Evolutionary conservation across 2,113 vertebrate species (phyloP).

Genomic region (Mesembrinibis cayennensis): DNA sequence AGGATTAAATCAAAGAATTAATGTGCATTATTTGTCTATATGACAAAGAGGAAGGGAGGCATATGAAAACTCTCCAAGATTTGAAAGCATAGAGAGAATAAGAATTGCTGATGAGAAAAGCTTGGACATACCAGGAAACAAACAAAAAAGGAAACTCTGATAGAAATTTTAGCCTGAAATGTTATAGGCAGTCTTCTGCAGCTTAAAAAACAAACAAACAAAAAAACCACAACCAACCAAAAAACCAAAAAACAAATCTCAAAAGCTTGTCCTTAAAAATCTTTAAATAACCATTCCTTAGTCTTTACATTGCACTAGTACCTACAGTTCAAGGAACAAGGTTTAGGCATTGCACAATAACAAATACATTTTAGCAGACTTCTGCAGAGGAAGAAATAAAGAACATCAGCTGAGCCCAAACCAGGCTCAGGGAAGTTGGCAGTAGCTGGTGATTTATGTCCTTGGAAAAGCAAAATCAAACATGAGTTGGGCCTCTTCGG

Average conservation of each 20-base stretch:
- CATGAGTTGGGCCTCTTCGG: not conserved
- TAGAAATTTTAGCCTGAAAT: not conserved
- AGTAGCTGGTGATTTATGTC: not conserved
- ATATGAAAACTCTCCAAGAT: slow-evolving; percentile 35
- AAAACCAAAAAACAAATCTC: not conserved
- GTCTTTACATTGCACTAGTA: not conserved
- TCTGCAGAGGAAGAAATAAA: not conserved
- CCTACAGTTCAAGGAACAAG: not conserved
- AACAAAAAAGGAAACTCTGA: not conserved
- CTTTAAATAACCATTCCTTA: not conserved
- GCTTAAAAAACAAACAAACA: not conserved
- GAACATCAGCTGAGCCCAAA: not conserved
- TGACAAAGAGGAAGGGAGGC: slow-evolving; percentile 48
- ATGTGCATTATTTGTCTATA: slow-evolving; percentile 27
- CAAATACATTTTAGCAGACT: not conserved
- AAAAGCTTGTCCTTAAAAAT: not conserved
- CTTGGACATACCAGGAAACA: not conserved
- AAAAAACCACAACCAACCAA: not conserved
- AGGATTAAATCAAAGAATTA: slow-evolving; percentile 70
- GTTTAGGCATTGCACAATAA: not conserved
- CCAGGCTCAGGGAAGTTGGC: not conserved
- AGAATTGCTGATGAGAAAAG: slow-evolving; percentile 8
- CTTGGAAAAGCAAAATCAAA: not conserved
- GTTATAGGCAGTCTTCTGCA: not conserved
- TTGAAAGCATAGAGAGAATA: not conserved